These are phyloP conservation scores for Onychomys leucogaster DNA, from an alignment of 2,797 vertebrate species.

Conservation along the genomic window DNA sequence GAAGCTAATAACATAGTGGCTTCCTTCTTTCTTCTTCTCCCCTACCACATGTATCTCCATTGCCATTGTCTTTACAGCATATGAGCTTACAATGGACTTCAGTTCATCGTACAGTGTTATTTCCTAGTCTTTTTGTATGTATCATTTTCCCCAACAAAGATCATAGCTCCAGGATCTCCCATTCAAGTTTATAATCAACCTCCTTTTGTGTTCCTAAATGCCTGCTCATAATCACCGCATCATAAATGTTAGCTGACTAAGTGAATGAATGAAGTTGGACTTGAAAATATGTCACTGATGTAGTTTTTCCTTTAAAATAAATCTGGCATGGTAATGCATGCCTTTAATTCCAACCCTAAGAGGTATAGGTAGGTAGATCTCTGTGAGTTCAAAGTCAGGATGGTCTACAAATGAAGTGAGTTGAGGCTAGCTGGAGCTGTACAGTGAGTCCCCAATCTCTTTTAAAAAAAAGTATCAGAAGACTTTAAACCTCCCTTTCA, in stretches of 20 bases:
- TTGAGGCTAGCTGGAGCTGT: not conserved
- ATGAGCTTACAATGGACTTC: not conserved
- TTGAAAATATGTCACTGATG: not conserved
- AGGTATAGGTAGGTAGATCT: not conserved
- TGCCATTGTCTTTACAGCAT: not conserved
- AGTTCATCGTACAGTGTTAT: not conserved
- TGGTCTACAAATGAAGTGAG: not conserved
- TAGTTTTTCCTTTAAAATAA: not conserved
- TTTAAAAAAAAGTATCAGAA: not conserved
- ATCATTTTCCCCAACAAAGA: not conserved
- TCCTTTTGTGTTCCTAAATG: conserved; percentile 36
- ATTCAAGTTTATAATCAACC: not conserved
- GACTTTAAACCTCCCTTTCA: not conserved
- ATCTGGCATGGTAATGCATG: not conserved
- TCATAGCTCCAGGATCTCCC: not conserved
- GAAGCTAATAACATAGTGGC: not conserved
- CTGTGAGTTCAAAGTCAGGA: not conserved
- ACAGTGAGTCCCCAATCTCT: not conserved
- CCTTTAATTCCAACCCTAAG: not conserved
- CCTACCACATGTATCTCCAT: not conserved
- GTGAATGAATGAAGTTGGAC: not conserved
- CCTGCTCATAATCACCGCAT: not conserved
- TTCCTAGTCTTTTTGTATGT: not conserved
- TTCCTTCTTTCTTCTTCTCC: not conserved
- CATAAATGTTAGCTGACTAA: not conserved